Evolutionary conservation across 1,140 invertebrate genomes (phyloP), one percentile per base, ranked within the genome.

Genomic region (Physella acuta): DNA sequence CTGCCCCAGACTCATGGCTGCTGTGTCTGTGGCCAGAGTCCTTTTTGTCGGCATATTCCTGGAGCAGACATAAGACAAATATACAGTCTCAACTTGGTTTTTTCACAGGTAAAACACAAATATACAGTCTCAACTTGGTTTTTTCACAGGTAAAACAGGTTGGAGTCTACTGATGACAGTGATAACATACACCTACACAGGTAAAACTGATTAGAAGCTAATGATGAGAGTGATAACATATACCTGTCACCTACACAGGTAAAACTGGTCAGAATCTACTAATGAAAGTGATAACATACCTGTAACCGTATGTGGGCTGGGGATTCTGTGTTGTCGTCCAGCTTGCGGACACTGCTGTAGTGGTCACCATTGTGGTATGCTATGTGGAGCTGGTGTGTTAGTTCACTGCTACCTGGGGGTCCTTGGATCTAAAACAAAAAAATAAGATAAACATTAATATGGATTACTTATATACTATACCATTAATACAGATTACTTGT

Each of bases 301-400:
- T 81, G 75, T 53, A 85, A 28, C 71, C 75, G 76, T 59, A 87
- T 84, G 70, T 84, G 82, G 16, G 86, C 83, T 34, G 84, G 85
- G n/a, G 78, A 78, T 64, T 85, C 79, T 17, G 83, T 83, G 56
- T 80, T 81, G 72, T 87, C 86, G 14, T 79, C 76, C 28, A 82
- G 34, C 64, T 76, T 79, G 26, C 86, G 64, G 0, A 87, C 82
- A 72, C 85, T 86, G 67, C 85, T 85, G 73, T 87, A 87, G 75
- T 88, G 87, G 75, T 88, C 87, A 14, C 86, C 87, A 76, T 88
- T 88, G 72, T 88, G 88, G 75, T 88, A 88, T 14, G 87, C 83
- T 34, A 88, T 85, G 76, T 88, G 87, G 26, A 88, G 75, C 74
- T 88, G 84, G 56, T 73, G 72, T 1, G 37, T 60, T 31, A 72